phyloP scores from a whole-genome alignment of 2,797 vertebrate genomes.

The Periparus ater region DNA sequence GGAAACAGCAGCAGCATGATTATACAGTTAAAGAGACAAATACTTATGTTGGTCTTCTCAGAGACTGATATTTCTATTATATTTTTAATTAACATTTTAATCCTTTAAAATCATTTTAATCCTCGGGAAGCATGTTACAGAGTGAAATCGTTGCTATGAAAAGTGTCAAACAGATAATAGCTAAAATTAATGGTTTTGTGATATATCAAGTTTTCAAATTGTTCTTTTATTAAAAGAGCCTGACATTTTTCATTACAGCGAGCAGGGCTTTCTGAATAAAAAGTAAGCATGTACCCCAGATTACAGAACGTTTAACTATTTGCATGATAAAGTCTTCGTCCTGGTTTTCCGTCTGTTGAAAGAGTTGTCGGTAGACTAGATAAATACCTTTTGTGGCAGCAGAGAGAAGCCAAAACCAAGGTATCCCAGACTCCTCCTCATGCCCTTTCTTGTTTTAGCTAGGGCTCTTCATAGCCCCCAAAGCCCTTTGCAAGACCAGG shows the following conservation, averaged over 20 bases:
- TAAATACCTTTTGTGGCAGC: constrained; percentile 41
- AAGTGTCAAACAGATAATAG: constrained; percentile 75
- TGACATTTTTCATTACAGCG: constrained; percentile 63
- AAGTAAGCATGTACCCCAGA: constrained; percentile 57
- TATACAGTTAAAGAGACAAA: constrained; percentile 71
- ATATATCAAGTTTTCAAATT: constrained; percentile 74
- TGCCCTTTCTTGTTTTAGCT: not conserved
- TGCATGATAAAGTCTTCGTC: constrained; percentile 51
- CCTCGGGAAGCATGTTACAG: constrained; percentile 68
- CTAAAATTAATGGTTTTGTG: constrained; percentile 78
- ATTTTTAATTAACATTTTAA: constrained; percentile 80
- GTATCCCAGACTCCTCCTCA: not conserved
- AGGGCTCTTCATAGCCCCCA: not conserved
- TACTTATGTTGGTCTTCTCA: constrained; percentile 61
- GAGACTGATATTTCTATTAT: constrained; percentile 72
- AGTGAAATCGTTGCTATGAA: constrained; percentile 71
- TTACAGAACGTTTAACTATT: constrained; percentile 65
- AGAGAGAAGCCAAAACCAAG: not conserved
- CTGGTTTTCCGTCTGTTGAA: constrained; percentile 30
- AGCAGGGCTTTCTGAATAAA: constrained; percentile 63
- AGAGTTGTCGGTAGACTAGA: constrained; percentile 28
- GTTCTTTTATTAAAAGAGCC: constrained; percentile 70
- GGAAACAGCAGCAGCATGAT: constrained; percentile 1
- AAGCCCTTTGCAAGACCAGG: not conserved
- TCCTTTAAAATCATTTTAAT: constrained; percentile 78